Evolutionary conservation across 2,797 vertebrate species (phyloP).

Genomic region (Rhynchotus rufescens): DNA sequence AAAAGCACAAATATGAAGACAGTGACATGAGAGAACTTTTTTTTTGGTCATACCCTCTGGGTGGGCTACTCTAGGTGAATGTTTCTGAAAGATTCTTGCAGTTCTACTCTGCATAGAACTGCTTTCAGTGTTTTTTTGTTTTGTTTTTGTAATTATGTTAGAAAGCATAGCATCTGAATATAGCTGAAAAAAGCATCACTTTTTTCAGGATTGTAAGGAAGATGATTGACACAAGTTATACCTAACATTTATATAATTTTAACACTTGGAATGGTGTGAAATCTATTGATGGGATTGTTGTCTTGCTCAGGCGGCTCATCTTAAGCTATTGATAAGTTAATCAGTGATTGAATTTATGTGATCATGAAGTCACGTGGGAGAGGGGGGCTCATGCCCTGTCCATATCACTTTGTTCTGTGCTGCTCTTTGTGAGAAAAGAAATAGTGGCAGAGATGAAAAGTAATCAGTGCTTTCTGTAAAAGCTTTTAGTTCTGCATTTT

Average conservation of each 20-base stretch:
- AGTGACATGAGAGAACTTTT: background rate
- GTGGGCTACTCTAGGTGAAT: background rate
- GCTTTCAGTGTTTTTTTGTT: background rate
- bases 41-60: background rate
- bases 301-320: background rate
- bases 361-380: background rate
- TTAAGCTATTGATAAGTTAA: background rate
- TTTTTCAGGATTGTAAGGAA: background rate
- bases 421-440: background rate
- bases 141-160: background rate
- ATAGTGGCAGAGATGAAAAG: background rate
- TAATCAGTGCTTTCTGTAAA: background rate
- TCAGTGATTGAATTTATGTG: background rate
- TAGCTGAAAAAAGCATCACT: background rate
- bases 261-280: background rate
- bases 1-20: background rate
- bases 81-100: background rate
- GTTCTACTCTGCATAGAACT: background rate
- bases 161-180: background rate
- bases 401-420: accelerated
- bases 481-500: background rate
- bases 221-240: background rate
- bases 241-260: background rate
- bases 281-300: accelerated
- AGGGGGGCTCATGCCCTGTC: background rate